Percentiles rank a stretch among this genome's conserved stretches.
These are phyloP conservation scores for Hylaea fasciaria DNA, from an alignment of 2,888 invertebrate species.

Conservation along the genomic window DNA sequence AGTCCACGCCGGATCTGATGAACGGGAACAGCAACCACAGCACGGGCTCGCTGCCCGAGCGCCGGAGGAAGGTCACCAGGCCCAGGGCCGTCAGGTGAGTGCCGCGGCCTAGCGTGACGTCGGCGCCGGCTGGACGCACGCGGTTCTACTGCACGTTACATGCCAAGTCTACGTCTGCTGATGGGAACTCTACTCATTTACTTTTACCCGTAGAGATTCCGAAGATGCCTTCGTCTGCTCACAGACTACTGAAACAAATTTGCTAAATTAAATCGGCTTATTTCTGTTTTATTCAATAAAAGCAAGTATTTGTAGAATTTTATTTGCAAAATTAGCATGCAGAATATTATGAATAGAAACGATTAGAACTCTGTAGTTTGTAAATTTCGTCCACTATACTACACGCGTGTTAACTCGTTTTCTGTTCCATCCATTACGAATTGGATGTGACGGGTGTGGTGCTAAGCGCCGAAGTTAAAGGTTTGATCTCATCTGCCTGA, in stretches of 20 bases:
- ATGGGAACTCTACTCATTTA: no score
- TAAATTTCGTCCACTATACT: background rate
- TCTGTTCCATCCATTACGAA: constrained; percentile 20
- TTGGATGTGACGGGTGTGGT: constrained; percentile 8
- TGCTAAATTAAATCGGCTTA: no score
- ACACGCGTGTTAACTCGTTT: background rate
- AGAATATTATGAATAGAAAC: no score
- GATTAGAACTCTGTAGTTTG: background rate
- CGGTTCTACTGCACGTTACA: no score
- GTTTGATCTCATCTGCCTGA: constrained; percentile 20
- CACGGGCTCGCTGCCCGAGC: constrained; percentile 76
- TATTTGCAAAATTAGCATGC: no score
- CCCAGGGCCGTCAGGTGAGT: constrained; percentile 68
- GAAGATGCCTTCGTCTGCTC: background rate
- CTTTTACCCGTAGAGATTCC: no score
- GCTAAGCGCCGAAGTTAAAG: constrained; percentile 13
- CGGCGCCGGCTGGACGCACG: no score
- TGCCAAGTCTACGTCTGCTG: no score
- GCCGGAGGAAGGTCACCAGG: constrained; percentile 73
- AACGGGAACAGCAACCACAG: constrained; percentile 82
- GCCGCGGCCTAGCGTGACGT: background rate
- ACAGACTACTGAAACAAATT: background rate
- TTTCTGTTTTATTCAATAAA: no score
- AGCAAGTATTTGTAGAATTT: no score
- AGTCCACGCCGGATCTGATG: constrained; percentile 76